Evolutionary conservation across 2,113 vertebrate genomes (phyloP), one percentile per base, ranked within the genome.

Genomic region (Trochalopteron elliotii): DNA sequence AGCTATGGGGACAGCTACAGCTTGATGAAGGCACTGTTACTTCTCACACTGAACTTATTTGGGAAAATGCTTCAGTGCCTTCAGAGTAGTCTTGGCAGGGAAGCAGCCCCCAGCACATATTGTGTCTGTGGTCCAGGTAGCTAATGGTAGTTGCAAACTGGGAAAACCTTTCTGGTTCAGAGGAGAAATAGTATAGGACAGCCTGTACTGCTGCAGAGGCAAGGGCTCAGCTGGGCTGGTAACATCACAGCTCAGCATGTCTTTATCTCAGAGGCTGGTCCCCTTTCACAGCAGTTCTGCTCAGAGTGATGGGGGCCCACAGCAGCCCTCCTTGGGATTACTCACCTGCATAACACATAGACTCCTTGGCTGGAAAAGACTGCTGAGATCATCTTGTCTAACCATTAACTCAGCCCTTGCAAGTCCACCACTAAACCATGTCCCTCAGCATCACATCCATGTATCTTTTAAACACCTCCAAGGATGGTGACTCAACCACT

Each of bases 181-280:
- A 17, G 44, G 5, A 24, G 5, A 24, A 59, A 53, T 15, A 1
- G 2, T 12, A 13, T 25, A 28, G 28, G 44, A 50, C 25, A 75
- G 27, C 17, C 40, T 24, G 22, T 21, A 9, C 22, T 69, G 22
- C 22, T 56, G 56, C 2, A 8, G 50, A 27, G 56, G n/a, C 22
- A 59, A 40, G 64, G 47, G 47, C 33, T 68, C 42, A 57, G 30
- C 22, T 23, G 7, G 27, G 25, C 27, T 16, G 35, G 42, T 39
- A 40, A 63, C 8, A 28, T 28, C 74, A 27, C 47, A 75, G 68
- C n/a, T 33, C 25, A 22, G 35, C 0, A 0, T 56, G 23, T 11
- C 15, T 28, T 37, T 14, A 5, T 44, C 74, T 80, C 47, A 53
- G 50, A 20, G 8, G 15, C 40, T 31, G 42, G 8, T 63, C n/a